These are phyloP conservation scores for Cydia strobilella DNA, from an alignment of 1,140 invertebrate species.

Conservation along the genomic window DNA sequence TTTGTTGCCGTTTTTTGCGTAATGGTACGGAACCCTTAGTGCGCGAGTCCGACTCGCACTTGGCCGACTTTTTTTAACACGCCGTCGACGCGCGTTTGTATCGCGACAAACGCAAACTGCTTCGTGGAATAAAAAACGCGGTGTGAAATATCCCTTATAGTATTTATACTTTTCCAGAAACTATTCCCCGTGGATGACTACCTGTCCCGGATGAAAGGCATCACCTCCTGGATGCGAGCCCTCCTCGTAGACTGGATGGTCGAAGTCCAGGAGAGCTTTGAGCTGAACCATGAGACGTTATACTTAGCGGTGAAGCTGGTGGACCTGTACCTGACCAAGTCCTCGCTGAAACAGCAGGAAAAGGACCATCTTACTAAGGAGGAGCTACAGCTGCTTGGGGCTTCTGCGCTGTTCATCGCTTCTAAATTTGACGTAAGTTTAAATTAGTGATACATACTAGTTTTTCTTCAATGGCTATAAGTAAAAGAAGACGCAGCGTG, in stretches of 20 bases:
- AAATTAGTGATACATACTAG: too few species aligned
- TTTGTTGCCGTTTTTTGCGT: too few species aligned
- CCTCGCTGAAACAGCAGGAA: constrained; percentile 51
- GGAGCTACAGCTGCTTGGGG: constrained; percentile 93
- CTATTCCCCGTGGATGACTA: constrained; percentile 90
- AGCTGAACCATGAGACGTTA: constrained; percentile 98
- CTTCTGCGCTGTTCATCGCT: constrained; percentile 94
- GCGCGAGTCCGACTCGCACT: too few species aligned
- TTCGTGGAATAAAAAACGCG: too few species aligned
- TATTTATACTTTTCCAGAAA: constrained; percentile 74
- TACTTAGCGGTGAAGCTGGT: constrained; percentile 98
- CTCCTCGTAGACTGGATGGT: constrained; percentile 99
- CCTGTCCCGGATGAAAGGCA: constrained; percentile 87
- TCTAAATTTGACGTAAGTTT: constrained; percentile 96
- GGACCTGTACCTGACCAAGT: constrained; percentile 90
- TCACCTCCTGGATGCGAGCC: constrained; percentile 92
- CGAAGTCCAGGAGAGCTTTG: constrained; percentile 98
- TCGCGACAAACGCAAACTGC: too few species aligned
- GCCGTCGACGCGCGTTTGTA: too few species aligned
- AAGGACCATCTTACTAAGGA: constrained; percentile 85
- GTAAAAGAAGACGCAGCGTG: too few species aligned
- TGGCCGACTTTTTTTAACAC: too few species aligned
- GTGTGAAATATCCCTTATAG: too few species aligned
- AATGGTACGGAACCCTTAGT: too few species aligned
- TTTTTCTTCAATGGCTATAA: too few species aligned